Conservation (phyloP, 2,888 invertebrate species). For the Yponomeuta evonymella region DNA sequence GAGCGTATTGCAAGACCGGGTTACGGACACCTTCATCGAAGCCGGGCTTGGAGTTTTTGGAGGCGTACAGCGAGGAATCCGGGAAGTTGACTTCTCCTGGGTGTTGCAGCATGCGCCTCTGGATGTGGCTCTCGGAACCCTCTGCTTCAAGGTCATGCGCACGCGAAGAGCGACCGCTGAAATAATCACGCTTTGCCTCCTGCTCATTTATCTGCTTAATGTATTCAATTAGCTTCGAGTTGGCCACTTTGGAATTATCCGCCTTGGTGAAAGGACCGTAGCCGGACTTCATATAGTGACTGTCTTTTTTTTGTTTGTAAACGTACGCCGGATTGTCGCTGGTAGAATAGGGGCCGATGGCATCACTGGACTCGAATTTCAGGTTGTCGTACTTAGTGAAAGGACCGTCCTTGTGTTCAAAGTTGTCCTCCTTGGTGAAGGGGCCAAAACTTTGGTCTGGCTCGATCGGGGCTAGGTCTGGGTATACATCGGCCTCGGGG, state of each 20-base stretch:
- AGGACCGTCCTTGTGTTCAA: constrained; percentile 72
- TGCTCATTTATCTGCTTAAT: constrained; percentile 81
- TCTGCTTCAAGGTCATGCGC: constrained; percentile 64
- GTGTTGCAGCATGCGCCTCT: constrained; percentile 83
- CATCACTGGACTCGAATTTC: constrained; percentile 55
- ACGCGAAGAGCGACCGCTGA: constrained; percentile 68
- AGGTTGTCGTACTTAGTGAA: constrained; percentile 78
- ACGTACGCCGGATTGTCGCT: constrained; percentile 52
- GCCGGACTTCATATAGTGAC: constrained; percentile 58
- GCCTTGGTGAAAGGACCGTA: constrained; percentile 80
- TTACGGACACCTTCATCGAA: constrained; percentile 83
- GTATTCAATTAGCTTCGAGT: constrained; percentile 78
- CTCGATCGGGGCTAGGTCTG: constrained; percentile 50
- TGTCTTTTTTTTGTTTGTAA: constrained; percentile 63
- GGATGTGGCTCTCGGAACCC: constrained; percentile 76
- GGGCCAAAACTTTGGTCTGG: constrained; percentile 71
- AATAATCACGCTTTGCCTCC: constrained; percentile 78
- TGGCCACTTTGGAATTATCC: constrained; percentile 76
- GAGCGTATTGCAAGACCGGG: constrained; percentile 86
- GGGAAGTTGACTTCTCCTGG: constrained; percentile 80
- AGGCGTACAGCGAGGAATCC: constrained; percentile 79
- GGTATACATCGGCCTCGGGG: constrained; percentile 74
- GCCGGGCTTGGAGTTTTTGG: constrained; percentile 76
- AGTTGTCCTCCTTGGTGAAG: constrained; percentile 78
- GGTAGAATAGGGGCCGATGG: constrained; percentile 45